phyloP scores from a whole-genome alignment of 2,888 invertebrate genomes.

The Drosophila niveifrons region DNA sequence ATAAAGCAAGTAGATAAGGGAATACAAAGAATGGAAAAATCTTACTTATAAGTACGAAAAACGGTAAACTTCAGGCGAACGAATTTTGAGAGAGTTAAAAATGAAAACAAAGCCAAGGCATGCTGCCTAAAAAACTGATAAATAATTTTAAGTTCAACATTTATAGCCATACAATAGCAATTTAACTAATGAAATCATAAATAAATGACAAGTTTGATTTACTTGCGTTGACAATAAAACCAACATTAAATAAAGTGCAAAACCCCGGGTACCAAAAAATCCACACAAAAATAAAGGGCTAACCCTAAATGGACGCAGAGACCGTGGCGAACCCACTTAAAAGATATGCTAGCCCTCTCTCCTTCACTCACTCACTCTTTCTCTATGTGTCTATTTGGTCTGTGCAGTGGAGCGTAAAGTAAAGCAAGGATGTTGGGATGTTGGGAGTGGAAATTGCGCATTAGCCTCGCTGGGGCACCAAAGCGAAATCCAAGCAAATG shows the following conservation, averaged over 20 bases:
- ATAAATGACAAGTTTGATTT: conserved; percentile 70
- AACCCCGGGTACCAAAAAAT: conserved; percentile 19
- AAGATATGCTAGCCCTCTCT: conserved; percentile 5
- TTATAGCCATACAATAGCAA: conserved; percentile 34
- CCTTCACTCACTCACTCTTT: not conserved
- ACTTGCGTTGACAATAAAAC: conserved; percentile 59
- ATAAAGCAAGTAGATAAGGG: not conserved
- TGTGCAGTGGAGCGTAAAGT: conserved; percentile 55
- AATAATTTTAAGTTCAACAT: not conserved
- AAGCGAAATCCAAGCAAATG: conserved; percentile 39
- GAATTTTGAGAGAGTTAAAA: not conserved
- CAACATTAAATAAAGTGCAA: conserved; percentile 74
- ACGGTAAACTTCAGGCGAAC: not conserved
- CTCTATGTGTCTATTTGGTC: not conserved
- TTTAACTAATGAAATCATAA: conserved; percentile 74
- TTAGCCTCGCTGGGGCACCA: conserved; percentile 49
- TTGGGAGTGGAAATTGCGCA: conserved; percentile 57
- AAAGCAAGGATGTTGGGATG: conserved; percentile 18
- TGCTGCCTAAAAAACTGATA: not conserved
- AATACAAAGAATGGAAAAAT: not conserved
- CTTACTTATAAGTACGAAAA: conserved; percentile 4
- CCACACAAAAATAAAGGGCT: conserved; percentile 20
- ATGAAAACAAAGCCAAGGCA: not conserved
- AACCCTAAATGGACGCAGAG: conserved; percentile 47
- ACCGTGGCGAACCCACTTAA: conserved; percentile 50